Conservation (phyloP, 64 coral and sea anemone genomes). For the Orbicella faveolata region DNA sequence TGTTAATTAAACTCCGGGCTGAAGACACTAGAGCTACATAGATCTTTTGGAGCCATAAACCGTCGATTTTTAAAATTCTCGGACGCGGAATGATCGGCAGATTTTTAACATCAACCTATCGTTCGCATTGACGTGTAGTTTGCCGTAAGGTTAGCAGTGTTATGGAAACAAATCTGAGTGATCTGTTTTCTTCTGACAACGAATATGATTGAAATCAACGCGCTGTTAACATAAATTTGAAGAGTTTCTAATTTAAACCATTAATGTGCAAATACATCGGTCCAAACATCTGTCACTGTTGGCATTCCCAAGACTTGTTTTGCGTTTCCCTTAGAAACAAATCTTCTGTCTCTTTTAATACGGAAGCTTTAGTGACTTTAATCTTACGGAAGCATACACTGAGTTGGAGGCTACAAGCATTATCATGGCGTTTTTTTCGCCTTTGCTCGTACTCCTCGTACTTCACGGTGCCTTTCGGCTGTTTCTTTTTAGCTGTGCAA, state of each 20-base stretch:
- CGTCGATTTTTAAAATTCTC: too few relatives aligned
- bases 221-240: not conserved
- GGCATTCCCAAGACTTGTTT: not conserved
- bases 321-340: not conserved
- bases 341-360: not conserved
- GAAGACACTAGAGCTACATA: too few relatives aligned
- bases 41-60: too few relatives aligned
- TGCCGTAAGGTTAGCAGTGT: not conserved
- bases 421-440: too few relatives aligned
- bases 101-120: not conserved
- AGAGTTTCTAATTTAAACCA: not conserved
- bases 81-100: too few relatives aligned
- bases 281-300: not conserved
- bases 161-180: not conserved
- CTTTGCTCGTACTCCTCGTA: not conserved
- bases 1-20: not conserved
- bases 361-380: too few relatives aligned
- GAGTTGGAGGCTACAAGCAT: too few relatives aligned
- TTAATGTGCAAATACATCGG: not conserved
- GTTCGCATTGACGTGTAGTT: not conserved
- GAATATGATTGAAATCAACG: not conserved
- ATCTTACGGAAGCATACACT: too few relatives aligned
- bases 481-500: too few relatives aligned
- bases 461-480: not conserved
- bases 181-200: not conserved